Base-by-base conservation (phyloP, 2,797 vertebrate genomes). In the Rhynchonycteris naso region DNA sequence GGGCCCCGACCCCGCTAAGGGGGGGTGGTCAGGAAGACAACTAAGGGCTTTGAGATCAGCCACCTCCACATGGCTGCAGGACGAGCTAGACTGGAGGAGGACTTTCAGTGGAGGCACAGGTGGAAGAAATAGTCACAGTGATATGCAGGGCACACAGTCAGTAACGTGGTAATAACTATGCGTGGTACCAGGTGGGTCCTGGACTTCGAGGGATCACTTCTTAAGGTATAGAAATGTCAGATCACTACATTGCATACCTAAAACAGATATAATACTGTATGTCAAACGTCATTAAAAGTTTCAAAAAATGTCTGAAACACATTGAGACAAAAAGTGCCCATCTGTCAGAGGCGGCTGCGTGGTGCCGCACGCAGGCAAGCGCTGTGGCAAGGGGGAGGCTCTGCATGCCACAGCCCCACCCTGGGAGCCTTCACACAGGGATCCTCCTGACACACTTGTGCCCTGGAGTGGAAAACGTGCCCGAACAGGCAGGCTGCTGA, bases 401-500 rank as follows among this genome's bases (percentile, higher is more conserved):
- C 68, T 7, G 19, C 15, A 18, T 18, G 16, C 21, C 21, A 7
- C 21, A 13, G 52, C 26, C 61, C 35, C 12, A 72, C 30, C 65
- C 50, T 0, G 0, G 35, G 21, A 35, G 33, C 56, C 82, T 80
- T 58, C 12, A 35, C 1, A 33, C 30, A 58, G 14, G 38, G 86
- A 58, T 30, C 59, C 68, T 71, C 68, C 19, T 5, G 54, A 50
- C 86, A 83, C 8, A 18, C 79, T 4, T 63, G 38, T 14, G 50
- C 18, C 79, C 86, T 7, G n/a, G 28, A 28, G 8, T 10, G 74
- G 72, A 30, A 63, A 89, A 68, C 11, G 19, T 3, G 5, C 47
- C 43, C 12, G 2, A 30, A 38, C 65, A 80, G 66, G 52, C 76
- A 38, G 69, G 86, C 93, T 11, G 88, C 87, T 28, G 90, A 89